Evolutionary conservation across 2,888 invertebrate species (phyloP).

Genomic region (Melieria omissa): DNA sequence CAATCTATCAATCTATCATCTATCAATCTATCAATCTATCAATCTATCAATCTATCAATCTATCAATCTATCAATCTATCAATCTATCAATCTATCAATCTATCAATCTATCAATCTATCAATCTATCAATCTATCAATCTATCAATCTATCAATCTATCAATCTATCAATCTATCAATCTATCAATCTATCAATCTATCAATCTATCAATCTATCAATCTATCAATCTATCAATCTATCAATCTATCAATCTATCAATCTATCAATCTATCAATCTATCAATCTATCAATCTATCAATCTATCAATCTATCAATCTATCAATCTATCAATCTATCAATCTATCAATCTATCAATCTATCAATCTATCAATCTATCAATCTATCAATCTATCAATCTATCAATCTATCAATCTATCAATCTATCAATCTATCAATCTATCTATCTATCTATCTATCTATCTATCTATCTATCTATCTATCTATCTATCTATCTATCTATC

Average conservation of each 20-base stretch:
- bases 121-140: slow-evolving; percentile 15
- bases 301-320: background rate
- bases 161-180: background rate
- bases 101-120: slow-evolving; percentile 19
- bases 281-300: background rate
- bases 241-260: slow-evolving; percentile 2
- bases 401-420: too few relatives aligned
- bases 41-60: slow-evolving; percentile 16
- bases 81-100: slow-evolving; percentile 23
- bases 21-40: slow-evolving; percentile 18
- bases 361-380: slow-evolving; percentile 8
- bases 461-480: too few relatives aligned
- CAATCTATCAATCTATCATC: too few relatives aligned
- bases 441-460: too few relatives aligned
- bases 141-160: background rate
- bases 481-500: too few relatives aligned
- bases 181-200: background rate
- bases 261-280: background rate
- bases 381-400: slow-evolving; percentile 10
- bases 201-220: background rate
- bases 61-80: slow-evolving; percentile 19
- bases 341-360: background rate
- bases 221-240: background rate
- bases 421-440: too few relatives aligned
- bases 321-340: background rate